phyloP scores from a whole-genome alignment of 2,113 vertebrate species.

The Rhabdornis inornatus region DNA sequence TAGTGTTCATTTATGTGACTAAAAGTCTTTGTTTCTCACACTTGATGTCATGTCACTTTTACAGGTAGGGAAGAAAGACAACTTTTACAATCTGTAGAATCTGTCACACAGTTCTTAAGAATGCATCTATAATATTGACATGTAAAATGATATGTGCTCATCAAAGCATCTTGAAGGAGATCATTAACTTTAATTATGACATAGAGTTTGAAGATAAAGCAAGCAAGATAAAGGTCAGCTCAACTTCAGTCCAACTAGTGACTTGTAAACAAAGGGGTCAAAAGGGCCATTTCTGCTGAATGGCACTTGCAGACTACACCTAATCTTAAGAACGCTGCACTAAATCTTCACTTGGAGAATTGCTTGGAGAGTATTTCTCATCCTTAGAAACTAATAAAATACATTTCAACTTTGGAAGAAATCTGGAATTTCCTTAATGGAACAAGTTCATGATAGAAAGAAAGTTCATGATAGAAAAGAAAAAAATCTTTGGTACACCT shows the following conservation, averaged over 20 bases:
- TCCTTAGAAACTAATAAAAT: not conserved
- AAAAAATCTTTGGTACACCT: conserved; percentile 72
- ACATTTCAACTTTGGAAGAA: not conserved
- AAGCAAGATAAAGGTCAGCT: not conserved
- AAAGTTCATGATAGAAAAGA: not conserved
- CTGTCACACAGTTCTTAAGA: not conserved
- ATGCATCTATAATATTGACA: not conserved
- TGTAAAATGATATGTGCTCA: not conserved
- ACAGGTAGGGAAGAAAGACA: not conserved
- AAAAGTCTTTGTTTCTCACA: not conserved
- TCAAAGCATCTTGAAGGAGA: not conserved
- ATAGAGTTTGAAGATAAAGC: not conserved
- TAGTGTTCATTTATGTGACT: not conserved
- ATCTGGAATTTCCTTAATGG: not conserved
- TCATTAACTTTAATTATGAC: not conserved
- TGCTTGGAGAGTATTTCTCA: not conserved
- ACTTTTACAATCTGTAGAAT: not conserved
- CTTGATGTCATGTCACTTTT: not conserved
- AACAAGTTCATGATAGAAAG: no score
- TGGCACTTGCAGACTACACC: not conserved
- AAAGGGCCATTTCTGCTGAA: not conserved
- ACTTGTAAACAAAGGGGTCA: not conserved
- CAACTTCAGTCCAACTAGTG: not conserved
- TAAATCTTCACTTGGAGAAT: not conserved
- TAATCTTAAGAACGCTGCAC: not conserved